These are phyloP conservation scores for Origma solitaria DNA, from an alignment of 2,113 vertebrate genomes.

Conservation along the genomic window DNA sequence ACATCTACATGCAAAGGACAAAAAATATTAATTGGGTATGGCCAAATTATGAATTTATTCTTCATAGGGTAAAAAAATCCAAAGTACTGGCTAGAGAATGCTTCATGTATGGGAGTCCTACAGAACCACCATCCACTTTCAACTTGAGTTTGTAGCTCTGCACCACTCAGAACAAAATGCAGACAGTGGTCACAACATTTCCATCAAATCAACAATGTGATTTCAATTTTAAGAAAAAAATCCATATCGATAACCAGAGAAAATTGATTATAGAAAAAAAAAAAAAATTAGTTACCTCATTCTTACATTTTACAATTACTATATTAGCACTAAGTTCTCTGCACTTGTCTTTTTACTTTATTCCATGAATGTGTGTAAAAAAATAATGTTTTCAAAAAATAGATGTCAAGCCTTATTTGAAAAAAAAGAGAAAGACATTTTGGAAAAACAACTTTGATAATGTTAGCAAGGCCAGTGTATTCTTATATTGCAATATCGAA, in stretches of 20 bases:
- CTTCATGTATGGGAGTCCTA: background rate
- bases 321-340: background rate
- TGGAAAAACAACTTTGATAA: background rate
- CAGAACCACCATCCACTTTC: background rate
- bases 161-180: background rate
- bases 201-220: background rate
- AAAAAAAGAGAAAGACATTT: background rate
- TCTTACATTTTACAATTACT: background rate
- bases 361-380: background rate
- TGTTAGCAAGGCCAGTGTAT: background rate
- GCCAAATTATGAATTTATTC: background rate
- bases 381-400: background rate
- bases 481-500: background rate
- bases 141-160: background rate
- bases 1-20: background rate
- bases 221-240: background rate
- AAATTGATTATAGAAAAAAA: background rate
- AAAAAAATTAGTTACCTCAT: background rate
- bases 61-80: background rate
- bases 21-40: background rate
- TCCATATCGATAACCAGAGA: background rate
- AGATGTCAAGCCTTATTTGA: background rate
- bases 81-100: background rate
- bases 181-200: background rate
- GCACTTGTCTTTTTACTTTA: background rate